Evolutionary conservation across 2,888 invertebrate genomes (phyloP), one percentile per base, ranked within the genome.

Genomic region (Chorisops tibialis): DNA sequence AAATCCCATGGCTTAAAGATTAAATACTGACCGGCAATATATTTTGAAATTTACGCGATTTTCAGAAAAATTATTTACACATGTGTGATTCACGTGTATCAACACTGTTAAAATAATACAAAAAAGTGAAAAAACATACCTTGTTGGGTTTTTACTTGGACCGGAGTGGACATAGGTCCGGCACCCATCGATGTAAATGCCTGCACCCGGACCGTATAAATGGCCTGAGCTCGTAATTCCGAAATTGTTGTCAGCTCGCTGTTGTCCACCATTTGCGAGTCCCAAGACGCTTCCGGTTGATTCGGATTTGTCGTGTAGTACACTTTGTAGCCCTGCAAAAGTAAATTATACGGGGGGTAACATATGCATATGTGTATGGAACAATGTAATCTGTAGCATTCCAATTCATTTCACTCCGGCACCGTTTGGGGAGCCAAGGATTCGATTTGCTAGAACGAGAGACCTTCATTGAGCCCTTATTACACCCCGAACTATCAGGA

Each of bases 131-230:
- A 60, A 65, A 62, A 71, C 78, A 74, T 78, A 91, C 91, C 98
- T 86, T 94, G 96, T 74, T 95, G 94, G 24, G 96, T 97, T 81
- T 96, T 94, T 71, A 97, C 96, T 79, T 95, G 94, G n/a, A 96
- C 93, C n/a, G 96, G 93, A 3, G 89, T 85, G 68, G 96, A 96
- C 69, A 95, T 84, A 0, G 98, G 98, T 50, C 98, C 96, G 43
- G 93, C 93, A 0, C 98, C 98, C 65, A 96, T 93, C 14, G 91
- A 92, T 6, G 96, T 96, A 77, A 89, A 90, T 1, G 95, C 95
- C 75, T 94, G 94, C 4, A 96, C 96, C 62, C 92, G 84, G 71
- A 97, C 93, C 51, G 96, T 95, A 80, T 97, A 97, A 67, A 96
- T 95, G 16, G 90, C 90, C 77, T 93, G 92, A 1, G 95, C 91